These are phyloP conservation scores for Piaya cayana DNA, from an alignment of 2,113 vertebrate genomes.

Conservation along the genomic window DNA sequence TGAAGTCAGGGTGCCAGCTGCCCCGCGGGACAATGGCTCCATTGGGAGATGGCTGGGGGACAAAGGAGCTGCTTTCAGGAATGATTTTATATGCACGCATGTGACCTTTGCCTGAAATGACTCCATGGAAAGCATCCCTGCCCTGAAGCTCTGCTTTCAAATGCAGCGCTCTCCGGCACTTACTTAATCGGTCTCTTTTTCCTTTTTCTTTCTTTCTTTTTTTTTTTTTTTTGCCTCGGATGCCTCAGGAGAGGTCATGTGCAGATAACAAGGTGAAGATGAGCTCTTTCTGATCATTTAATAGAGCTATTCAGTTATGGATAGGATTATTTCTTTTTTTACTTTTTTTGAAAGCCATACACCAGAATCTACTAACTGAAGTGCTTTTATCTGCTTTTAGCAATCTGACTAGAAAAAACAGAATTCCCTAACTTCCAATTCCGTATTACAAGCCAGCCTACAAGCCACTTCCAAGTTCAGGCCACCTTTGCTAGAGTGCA, in stretches of 20 bases:
- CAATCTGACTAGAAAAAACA: not conserved
- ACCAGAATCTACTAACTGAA: not conserved
- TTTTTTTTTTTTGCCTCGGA: not conserved
- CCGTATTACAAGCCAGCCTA: not conserved
- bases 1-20: constrained; percentile 80
- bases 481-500: not conserved
- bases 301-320: not conserved
- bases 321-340: not conserved
- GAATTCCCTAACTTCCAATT: not conserved
- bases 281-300: not conserved
- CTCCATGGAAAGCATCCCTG: constrained; percentile 14
- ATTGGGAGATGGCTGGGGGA: constrained; percentile 73
- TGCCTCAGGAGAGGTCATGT: constrained; percentile 36
- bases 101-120: constrained; percentile 58
- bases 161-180: not conserved
- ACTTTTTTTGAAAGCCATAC: not conserved
- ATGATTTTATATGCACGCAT: constrained; percentile 29
- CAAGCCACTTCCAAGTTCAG: not conserved
- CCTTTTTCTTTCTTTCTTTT: not conserved
- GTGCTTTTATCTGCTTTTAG: not conserved
- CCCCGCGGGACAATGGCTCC: constrained; percentile 74
- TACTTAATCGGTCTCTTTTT: not conserved
- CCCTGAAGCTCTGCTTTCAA: constrained; percentile 34
- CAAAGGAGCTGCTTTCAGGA: constrained; percentile 61
- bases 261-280: constrained; percentile 9